phyloP scores from a whole-genome alignment of 2,797 vertebrate genomes.

The Sciurus carolinensis region DNA sequence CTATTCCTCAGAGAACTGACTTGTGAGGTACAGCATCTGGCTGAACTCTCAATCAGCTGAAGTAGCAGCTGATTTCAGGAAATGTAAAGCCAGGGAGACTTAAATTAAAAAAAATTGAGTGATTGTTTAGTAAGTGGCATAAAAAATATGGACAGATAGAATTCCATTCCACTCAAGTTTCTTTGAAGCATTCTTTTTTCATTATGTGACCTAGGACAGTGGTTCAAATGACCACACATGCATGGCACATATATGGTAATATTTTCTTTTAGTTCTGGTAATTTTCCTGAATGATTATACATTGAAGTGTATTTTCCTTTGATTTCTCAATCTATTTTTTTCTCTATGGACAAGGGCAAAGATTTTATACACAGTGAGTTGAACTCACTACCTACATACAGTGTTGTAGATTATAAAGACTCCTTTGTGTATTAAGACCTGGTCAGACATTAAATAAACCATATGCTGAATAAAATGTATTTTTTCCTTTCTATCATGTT shows the following conservation, averaged over 20 bases:
- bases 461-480: neutral
- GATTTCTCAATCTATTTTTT: neutral
- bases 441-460: neutral
- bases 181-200: neutral
- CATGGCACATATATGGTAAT: neutral
- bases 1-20: constrained; percentile 16
- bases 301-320: neutral
- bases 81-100: constrained; percentile 15
- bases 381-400: neutral
- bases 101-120: neutral
- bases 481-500: neutral
- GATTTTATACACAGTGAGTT: neutral
- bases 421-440: neutral
- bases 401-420: neutral
- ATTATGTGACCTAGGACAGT: neutral
- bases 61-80: constrained; percentile 48
- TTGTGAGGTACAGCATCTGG: constrained; percentile 10
- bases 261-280: neutral
- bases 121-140: neutral
- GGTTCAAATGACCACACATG: neutral
- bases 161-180: neutral
- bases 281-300: neutral
- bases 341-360: neutral
- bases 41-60: neutral
- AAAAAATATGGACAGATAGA: neutral